Conservation (phyloP, 2,113 vertebrate genomes). For the Perca flavescens region DNA sequence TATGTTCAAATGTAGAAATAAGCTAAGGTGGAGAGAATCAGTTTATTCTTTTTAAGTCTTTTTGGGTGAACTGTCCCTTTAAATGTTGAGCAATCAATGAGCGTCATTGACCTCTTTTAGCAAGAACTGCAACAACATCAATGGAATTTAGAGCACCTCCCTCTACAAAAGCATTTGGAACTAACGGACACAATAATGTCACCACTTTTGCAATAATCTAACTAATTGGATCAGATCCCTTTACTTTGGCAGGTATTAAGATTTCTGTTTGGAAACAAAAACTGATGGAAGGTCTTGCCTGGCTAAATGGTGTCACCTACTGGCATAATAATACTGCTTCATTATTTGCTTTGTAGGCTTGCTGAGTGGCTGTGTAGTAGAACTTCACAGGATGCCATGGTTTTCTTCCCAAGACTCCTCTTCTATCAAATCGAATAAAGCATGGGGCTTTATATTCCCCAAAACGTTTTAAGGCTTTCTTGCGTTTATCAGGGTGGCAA, state of each 20-base stretch:
- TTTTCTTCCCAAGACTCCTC: neutral
- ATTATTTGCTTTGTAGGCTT: neutral
- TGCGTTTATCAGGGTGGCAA: neutral
- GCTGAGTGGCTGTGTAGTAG: neutral
- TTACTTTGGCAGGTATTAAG: neutral
- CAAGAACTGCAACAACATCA: slow-evolving; percentile 14
- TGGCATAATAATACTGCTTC: neutral
- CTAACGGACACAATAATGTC: neutral
- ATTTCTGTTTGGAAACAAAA: neutral
- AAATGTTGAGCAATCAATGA: neutral
- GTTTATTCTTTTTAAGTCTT: neutral
- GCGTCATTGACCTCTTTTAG: slow-evolving; percentile 15
- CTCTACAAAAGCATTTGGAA: neutral
- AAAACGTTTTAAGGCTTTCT: neutral
- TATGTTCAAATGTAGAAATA: neutral
- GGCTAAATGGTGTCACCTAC: neutral
- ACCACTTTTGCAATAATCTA: neutral
- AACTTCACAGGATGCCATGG: neutral
- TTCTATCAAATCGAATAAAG: neutral
- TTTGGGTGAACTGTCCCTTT: neutral
- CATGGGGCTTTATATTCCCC: neutral
- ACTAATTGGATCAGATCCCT: neutral
- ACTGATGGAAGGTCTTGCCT: neutral
- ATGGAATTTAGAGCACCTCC: neutral
- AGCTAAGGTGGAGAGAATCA: neutral